phyloP scores from a whole-genome alignment of 2,797 vertebrate species.

The Tolypeutes matacus region DNA sequence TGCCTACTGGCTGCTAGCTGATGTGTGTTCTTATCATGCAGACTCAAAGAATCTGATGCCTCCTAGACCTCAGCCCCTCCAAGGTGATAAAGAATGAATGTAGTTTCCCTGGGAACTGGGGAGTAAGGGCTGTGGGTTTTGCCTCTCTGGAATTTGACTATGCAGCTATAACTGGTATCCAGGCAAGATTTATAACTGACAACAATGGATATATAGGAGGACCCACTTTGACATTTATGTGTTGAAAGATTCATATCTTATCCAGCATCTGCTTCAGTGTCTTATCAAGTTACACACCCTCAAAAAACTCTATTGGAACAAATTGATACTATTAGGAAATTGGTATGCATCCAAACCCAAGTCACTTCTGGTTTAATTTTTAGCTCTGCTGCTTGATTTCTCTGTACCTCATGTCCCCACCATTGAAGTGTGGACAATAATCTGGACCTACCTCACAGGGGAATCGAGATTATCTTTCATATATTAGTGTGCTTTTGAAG shows the following conservation, averaged over 20 bases:
- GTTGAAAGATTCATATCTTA: conserved; percentile 58
- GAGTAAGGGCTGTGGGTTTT: conserved; percentile 53
- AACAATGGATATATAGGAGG: conserved; percentile 13
- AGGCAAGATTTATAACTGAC: conserved; percentile 68
- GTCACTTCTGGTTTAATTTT: conserved; percentile 73
- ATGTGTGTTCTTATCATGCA: conserved; percentile 65
- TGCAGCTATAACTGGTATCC: conserved; percentile 44
- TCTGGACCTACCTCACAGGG: conserved; percentile 82
- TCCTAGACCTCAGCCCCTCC: conserved; percentile 54
- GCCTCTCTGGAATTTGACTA: conserved; percentile 57
- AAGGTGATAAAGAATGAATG: conserved; percentile 61
- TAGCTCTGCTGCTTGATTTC: conserved; percentile 79
- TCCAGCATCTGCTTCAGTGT: conserved; percentile 60
- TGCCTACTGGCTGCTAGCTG: conserved; percentile 52
- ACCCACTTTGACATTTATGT: conserved; percentile 57
- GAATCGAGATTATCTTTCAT: conserved; percentile 78
- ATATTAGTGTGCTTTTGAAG: conserved; percentile 68
- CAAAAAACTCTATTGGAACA: conserved; percentile 56
- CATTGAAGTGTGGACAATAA: conserved; percentile 79
- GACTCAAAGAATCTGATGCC: conserved; percentile 58
- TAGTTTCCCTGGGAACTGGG: conserved; percentile 58
- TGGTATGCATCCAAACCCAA: conserved; percentile 71
- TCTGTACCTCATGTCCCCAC: conserved; percentile 82
- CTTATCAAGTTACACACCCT: conserved; percentile 64
- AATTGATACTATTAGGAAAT: conserved; percentile 59